Evolutionary conservation across 1,140 invertebrate species (phyloP), one percentile per base, ranked within the genome.

Genomic region (Scaptomyza pallida): DNA sequence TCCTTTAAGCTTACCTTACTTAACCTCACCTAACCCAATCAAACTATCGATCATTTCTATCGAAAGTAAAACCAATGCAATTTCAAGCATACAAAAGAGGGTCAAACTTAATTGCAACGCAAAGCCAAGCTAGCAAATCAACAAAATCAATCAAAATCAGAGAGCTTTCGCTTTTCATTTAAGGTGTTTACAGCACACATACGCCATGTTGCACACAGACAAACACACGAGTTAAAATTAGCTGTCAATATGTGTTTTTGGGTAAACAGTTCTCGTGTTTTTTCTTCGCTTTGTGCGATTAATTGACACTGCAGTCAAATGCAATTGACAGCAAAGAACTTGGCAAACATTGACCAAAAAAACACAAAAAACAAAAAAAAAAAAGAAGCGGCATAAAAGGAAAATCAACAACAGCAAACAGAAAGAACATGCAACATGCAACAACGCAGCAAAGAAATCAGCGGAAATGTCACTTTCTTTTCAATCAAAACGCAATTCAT

Each of bases 401-500:
- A 75, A 83, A 82, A 82, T 54, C 59, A 57, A 57, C 21, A 44
- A 35, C 23, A 3, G 33, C n/a, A 15, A 59, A 48, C 43, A 43
- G 37, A 16, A n/a, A 37, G 33, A 37, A 37, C 33, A 37, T 41
- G 37, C 19, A 21, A 41, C 50, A 64, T 30, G 30, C 61, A 40
- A 33, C 62, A 72, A 71, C 61, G 69, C 47, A 45, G 67, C 59
- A 73, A 77, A 75, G 81, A 85, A 85, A 81, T 85, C 82, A 88
- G 61, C 82, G 82, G 82, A 88, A 88, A 88, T 88, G 82, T 88
- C 82, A 88, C 82, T 88, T 88, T 88, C 82, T 88, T 88, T 88
- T 88, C 82, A 88, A 88, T 88, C 82, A 88, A 88, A 88, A 88
- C 83, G 82, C 82, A 88, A 88, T 88, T 88, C 82, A 88, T 78